Evolutionary conservation across 2,888 invertebrate genomes (phyloP).

Genomic region (Pseudococcus longispinus): DNA sequence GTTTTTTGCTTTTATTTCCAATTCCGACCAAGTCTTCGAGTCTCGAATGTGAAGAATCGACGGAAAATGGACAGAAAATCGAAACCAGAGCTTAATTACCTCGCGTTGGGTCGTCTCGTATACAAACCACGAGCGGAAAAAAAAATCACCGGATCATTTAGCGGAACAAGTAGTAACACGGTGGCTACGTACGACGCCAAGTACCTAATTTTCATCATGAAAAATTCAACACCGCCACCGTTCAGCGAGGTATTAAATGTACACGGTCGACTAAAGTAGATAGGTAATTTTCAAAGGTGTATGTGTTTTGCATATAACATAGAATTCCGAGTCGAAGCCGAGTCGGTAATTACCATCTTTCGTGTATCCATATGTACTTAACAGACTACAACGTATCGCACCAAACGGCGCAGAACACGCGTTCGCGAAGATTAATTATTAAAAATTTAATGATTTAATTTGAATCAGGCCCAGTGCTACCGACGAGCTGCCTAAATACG

Average conservation of each 20-base stretch:
- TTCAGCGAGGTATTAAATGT: not conserved
- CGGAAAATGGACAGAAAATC: not conserved
- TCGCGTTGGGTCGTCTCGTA: too few species aligned
- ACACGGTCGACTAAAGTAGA: conserved; percentile 4
- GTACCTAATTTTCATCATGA: not conserved
- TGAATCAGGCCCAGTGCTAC: not conserved
- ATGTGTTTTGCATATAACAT: conserved; percentile 28
- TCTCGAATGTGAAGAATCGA: not conserved
- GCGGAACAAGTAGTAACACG: conserved; percentile 34
- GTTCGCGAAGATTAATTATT: conserved; percentile 29
- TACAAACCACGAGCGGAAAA: too few species aligned
- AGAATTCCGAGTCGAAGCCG: not conserved
- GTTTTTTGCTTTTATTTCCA: not conserved
- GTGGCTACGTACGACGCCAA: conserved; percentile 4
- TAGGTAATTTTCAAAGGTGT: conserved; percentile 18
- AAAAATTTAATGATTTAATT: conserved; percentile 44
- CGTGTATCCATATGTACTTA: conserved; percentile 29
- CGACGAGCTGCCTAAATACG: not conserved
- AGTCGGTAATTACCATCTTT: conserved; percentile 23
- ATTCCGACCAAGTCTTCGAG: not conserved
- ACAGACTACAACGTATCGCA: conserved; percentile 39
- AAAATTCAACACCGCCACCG: conserved; percentile 10
- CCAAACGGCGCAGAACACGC: conserved; percentile 31
- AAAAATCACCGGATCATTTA: conserved; percentile 34
- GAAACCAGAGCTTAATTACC: not conserved